Percentiles rank a stretch among this genome's conserved stretches.
Evolutionary conservation across 2,113 vertebrate genomes (phyloP).

Genomic region (Eclectus roratus): DNA sequence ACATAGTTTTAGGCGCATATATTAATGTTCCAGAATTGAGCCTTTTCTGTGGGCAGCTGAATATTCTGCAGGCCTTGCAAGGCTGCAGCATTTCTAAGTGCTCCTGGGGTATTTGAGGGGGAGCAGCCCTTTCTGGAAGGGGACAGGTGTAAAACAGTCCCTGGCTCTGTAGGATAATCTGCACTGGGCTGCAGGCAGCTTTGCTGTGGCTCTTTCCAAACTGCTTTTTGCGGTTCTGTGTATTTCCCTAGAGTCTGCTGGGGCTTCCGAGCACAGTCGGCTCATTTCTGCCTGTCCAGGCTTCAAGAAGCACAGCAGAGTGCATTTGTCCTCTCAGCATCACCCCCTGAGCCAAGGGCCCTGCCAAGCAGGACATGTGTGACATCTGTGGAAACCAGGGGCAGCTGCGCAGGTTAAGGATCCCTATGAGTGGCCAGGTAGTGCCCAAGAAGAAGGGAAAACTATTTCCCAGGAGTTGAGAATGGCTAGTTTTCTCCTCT

Average conservation of each 20-base stretch:
- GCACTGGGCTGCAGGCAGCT: not conserved
- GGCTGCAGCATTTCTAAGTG: not conserved
- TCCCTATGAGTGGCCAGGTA: not conserved
- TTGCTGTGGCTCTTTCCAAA: not conserved
- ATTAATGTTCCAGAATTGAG: not conserved
- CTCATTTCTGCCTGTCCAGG: not conserved
- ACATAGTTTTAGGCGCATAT: not conserved
- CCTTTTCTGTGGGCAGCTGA: not conserved
- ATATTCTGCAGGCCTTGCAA: not conserved
- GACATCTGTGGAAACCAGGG: not conserved
- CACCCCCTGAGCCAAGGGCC: not conserved
- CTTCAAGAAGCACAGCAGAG: not conserved
- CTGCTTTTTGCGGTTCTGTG: not conserved
- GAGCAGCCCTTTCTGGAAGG: not conserved
- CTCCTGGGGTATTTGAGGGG: not conserved
- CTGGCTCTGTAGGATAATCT: not conserved
- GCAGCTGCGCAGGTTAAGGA: not conserved
- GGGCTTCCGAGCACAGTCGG: not conserved
- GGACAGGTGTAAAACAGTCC: not conserved
- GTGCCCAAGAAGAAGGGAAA: not conserved
- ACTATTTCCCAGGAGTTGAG: not conserved
- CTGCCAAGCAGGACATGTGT: not conserved
- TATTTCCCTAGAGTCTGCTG: not conserved
- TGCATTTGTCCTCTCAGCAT: not conserved
- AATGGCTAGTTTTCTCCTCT: not conserved